Base-by-base conservation (phyloP, 1,140 invertebrate genomes). In the Diachasmimorpha longicaudata region DNA sequence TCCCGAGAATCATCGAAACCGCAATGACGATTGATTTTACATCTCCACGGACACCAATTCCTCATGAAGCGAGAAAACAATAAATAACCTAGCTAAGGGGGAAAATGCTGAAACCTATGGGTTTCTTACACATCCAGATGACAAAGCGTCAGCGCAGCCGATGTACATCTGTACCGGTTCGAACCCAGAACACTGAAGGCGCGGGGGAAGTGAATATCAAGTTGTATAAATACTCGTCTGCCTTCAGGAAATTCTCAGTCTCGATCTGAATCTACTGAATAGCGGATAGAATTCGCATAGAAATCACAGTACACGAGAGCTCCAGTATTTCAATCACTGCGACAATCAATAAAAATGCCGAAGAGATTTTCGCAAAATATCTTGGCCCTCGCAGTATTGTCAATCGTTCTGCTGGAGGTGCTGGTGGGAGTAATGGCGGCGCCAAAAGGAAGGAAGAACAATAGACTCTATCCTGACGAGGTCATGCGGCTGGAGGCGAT, bases 221-320 rank as follows among this genome's bases (percentile, higher is more conserved):
- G 66, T 82, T 70, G 81, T 84, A 84, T 84, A 84, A 84, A 84
- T 84, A 84, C 81, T 78, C 82, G 79, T 82, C 79, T 80, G 83
- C 79, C 77, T 82, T 55, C 78, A 71, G 83, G 74, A 81, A 82
- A 82, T 77, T 81, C 77, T 82, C 81, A 82, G 83, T 83, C 79
- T 52, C 48, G 16, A 52, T 16, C 48, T 52, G 48, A 52, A 52
- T 14, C 48, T 9, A 10, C 11, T 52, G 48, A 52, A 52, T 16
- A 52, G 48, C 48, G 48, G 48, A 4, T 16, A 52, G 48, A 16
- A 13, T 16, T n/a, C 48, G 13, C 2, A 10, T 42, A 42, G 9
- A 42, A 42, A 6, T 52, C 16, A 1, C 14, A 42, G 75, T 75
- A 74, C 1, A 52, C 9, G 2, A 48, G n/a, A 2, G 6, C 13